Evolutionary conservation across 1,140 invertebrate species (phyloP).

Genomic region (Aphaenogaster ashmeadi): DNA sequence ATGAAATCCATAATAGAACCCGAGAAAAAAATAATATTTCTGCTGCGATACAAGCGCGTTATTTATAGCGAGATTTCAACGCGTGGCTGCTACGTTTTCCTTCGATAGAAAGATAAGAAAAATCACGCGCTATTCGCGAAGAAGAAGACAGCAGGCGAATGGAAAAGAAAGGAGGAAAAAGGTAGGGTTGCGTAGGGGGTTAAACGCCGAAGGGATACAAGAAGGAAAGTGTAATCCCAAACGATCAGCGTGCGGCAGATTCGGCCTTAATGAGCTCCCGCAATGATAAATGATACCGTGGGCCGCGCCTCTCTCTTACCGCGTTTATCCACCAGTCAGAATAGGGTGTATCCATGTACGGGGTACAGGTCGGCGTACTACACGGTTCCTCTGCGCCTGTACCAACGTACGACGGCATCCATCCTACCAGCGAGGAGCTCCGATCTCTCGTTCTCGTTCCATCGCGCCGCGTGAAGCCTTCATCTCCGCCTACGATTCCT

Average conservation of each 20-base stretch:
- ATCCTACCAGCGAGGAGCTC: constrained; percentile 77
- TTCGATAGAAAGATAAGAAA: constrained; percentile 20
- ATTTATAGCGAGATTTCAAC: constrained; percentile 39
- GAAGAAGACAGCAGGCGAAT: constrained; percentile 13
- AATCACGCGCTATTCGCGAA: constrained; percentile 9
- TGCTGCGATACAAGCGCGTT: not conserved
- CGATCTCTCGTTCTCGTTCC: constrained; percentile 81
- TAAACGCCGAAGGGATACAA: constrained; percentile 77
- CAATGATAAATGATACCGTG: constrained; percentile 85
- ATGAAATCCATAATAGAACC: not conserved
- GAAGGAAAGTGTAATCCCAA: constrained; percentile 83
- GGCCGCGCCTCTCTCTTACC: constrained; percentile 79
- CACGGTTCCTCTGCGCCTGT: constrained; percentile 67
- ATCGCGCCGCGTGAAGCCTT: constrained; percentile 80
- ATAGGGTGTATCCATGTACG: constrained; percentile 80
- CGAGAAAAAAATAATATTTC: not conserved
- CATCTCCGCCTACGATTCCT: constrained; percentile 87
- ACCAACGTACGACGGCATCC: constrained; percentile 73
- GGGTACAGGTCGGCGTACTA: constrained; percentile 74
- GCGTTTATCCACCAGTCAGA: constrained; percentile 80
- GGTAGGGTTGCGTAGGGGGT: constrained; percentile 68
- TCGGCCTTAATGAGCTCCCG: constrained; percentile 85
- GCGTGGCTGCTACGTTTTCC: constrained; percentile 38
- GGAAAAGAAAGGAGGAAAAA: constrained; percentile 57
- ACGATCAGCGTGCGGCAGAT: constrained; percentile 85